phyloP scores from a whole-genome alignment of 2,113 vertebrate genomes.

The Ictalurus furcatus region DNA sequence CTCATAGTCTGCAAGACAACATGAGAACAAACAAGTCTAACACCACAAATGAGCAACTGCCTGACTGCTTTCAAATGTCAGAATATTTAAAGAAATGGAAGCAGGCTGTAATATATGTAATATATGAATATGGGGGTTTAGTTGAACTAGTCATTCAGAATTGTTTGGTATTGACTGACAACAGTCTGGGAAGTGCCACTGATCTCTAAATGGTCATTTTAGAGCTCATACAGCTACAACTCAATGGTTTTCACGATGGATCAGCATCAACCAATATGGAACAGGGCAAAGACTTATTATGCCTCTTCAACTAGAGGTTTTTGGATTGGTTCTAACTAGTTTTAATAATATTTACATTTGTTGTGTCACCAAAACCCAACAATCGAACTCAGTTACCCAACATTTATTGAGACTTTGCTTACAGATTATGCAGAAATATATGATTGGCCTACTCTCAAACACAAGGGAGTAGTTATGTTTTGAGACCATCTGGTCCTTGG shows the following conservation, averaged over 20 bases:
- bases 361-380: neutral
- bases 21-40: neutral
- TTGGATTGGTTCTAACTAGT: neutral
- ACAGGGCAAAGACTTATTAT: neutral
- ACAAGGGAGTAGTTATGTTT: conserved; percentile 65
- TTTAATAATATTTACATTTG: neutral
- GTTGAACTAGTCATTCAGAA: neutral
- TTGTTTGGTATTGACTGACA: neutral
- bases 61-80: neutral
- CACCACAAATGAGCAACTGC: neutral
- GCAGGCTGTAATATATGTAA: neutral
- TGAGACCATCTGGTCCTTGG: conserved; percentile 75
- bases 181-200: neutral
- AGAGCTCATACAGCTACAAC: neutral
- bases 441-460: conserved; percentile 9
- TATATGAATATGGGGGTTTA: neutral
- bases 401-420: neutral
- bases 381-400: neutral
- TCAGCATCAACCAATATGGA: neutral
- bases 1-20: conserved; percentile 17
- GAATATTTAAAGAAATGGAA: neutral
- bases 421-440: conserved; percentile 4
- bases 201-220: neutral
- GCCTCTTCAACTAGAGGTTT: neutral
- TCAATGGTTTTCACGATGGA: neutral